Evolutionary conservation across 53 echinoderm and acorn worm species (phyloP), one percentile per base, ranked within the genome.

Genomic region (Luidia sarsii): DNA sequence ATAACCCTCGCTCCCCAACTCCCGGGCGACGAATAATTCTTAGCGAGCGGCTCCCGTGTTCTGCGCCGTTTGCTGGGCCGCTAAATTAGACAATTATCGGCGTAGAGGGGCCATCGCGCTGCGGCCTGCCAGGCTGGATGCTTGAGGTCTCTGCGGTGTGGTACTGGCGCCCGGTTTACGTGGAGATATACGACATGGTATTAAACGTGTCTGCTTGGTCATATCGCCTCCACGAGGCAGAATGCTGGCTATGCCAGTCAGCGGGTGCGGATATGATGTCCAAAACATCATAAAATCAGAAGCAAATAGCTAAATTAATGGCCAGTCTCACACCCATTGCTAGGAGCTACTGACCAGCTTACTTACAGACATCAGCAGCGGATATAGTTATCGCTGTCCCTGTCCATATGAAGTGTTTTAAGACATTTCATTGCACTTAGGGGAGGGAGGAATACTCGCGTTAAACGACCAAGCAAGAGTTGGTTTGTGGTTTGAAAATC

Each of bases 81-180:
- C 77, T 77, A 77, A 77, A 77, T 77, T 77, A 77, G 77, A 77
- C 77, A 77, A 77, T 77, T 77, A 77, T 77, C 77, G 77, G 77
- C 77, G 77, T 59, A 57, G 43, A 77, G 19, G 43, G 60, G 61
- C 77, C 77, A 60, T 77, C 77, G 77, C 77, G 30, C 41, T 59
- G 61, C 30, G 60, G 60, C 25, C 59, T 77, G 77, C 49, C 48
- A 21, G 59, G 61, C 77, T 61, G 61, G 43, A 61, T 77, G 77
- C 33, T 55, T 77, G 59, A 21, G 60, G 77, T 77, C 77, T 77
- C 77, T 4, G 31, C 60, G 77, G 77, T 60, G 39, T 29, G 15
- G 18, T 32, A 29, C 43, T 77, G 77, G 77, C 77, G 77, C 77
- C 77, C 77, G 77, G 55, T 77, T 77, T 77, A 77, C 43, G 77